Percentiles rank a stretch among this genome's conserved stretches.
phyloP scores from a whole-genome alignment of 2,797 vertebrate genomes.

The Gobionotothen gibberifrons region DNA sequence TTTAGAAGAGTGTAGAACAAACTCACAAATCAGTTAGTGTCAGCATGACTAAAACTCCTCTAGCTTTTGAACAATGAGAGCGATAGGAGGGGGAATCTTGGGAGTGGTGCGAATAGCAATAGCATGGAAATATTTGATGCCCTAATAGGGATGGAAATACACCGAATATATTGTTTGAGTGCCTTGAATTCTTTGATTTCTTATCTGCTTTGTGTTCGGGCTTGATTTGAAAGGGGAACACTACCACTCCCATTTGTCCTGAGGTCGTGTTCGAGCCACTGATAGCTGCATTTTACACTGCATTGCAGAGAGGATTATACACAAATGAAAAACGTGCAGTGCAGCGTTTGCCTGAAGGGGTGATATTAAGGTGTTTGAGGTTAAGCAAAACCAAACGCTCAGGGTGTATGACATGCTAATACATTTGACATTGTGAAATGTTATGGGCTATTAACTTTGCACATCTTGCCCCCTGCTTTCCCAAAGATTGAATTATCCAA shows the following conservation, averaged over 20 bases:
- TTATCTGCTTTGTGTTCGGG: conserved; percentile 58
- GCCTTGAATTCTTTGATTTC: conserved; percentile 50
- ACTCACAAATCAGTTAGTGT: conserved; percentile 71
- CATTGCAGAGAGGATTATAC: conserved; percentile 45
- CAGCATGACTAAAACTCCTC: conserved; percentile 54
- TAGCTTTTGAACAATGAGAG: conserved; percentile 58
- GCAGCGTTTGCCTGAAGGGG: conserved; percentile 11
- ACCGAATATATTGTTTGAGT: conserved; percentile 33
- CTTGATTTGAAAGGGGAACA: conserved; percentile 58
- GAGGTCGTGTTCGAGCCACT: conserved; percentile 36
- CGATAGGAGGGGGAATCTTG: conserved; percentile 57
- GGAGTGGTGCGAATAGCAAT: conserved; percentile 53
- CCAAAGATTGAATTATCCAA: conserved; percentile 77
- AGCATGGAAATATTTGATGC: conserved; percentile 62
- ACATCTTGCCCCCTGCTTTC: conserved; percentile 70
- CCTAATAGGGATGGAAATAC: conserved; percentile 50
- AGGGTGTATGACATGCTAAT: conserved; percentile 60
- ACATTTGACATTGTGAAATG: conserved; percentile 76
- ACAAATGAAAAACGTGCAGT: conserved; percentile 41
- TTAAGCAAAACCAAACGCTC: conserved; percentile 49
- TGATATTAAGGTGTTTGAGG: conserved; percentile 56
- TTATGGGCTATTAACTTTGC: conserved; percentile 74
- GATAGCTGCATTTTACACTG: conserved; percentile 50
- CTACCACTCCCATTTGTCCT: conserved; percentile 57
- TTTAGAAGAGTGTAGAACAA: conserved; percentile 64